Evolutionary conservation across 2,888 invertebrate genomes (phyloP).

Genomic region (Drosophila monieri): DNA sequence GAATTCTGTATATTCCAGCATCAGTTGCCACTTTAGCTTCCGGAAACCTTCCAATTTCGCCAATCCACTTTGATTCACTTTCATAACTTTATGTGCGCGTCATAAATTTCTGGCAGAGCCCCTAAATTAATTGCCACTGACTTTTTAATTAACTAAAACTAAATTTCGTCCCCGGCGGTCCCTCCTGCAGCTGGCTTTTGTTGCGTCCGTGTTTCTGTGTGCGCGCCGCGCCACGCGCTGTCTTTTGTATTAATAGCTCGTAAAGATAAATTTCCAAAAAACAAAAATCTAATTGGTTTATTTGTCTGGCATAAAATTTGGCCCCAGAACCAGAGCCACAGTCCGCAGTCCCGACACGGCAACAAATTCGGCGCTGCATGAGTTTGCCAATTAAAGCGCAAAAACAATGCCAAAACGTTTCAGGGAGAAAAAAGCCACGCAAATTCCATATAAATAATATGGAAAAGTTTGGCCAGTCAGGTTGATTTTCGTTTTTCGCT

Average conservation of each 20-base stretch:
- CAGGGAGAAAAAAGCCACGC: background rate
- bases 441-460: slow-evolving; percentile 12
- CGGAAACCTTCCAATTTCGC: slow-evolving; percentile 13
- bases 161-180: slow-evolving; percentile 19
- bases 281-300: slow-evolving; percentile 53
- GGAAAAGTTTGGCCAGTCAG: slow-evolving; percentile 34
- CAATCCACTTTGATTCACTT: slow-evolving; percentile 29
- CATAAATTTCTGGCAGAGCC: slow-evolving; percentile 53
- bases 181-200: slow-evolving; percentile 13
- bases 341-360: slow-evolving; percentile 26
- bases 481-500: slow-evolving; percentile 22
- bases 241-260: slow-evolving; percentile 67
- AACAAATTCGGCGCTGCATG: slow-evolving; percentile 41
- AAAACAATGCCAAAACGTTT: slow-evolving; percentile 18
- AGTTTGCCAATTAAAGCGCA: slow-evolving; percentile 23
- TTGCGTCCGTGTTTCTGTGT: slow-evolving; percentile 4
- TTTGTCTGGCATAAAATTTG: slow-evolving; percentile 49
- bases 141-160: slow-evolving; percentile 71
- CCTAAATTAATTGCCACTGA: slow-evolving; percentile 64
- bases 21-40: background rate
- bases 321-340: slow-evolving; percentile 16
- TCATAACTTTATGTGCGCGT: slow-evolving; percentile 46
- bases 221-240: slow-evolving; percentile 54
- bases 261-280: slow-evolving; percentile 68
- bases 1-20: background rate